Base-by-base conservation (phyloP, 2,888 invertebrate species). In the Melinaea menophilus region DNA sequence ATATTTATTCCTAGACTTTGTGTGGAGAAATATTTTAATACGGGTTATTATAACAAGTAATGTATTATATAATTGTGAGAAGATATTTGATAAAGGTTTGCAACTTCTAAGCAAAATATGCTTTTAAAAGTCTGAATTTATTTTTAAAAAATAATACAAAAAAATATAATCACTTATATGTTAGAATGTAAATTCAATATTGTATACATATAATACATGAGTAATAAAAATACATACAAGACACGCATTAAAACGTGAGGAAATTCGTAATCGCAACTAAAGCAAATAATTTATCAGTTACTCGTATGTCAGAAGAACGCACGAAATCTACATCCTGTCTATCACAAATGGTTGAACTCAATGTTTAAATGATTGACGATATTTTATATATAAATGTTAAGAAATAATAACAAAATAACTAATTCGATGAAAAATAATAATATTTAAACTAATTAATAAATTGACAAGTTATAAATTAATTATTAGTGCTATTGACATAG, bases 241-340 rank as follows among this genome's bases (percentile, higher is more conserved):
- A 22, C 31, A 51, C 51, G 31, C 51, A 51, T 31, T 31, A 51
- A 51, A 31, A 66, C 65, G 67, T 22, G 22, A 71, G 63, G 63
- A 68, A 70, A 71, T 72, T 72, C 68, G 67, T 69, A 70, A 73
- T 67, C 66, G 73, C 68, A 69, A 67, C 66, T 72, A 69, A 74
- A 69, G 77, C 73, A 78, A 83, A 82, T 81, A 82, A 84, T 84
- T 81, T 80, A 84, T 85, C 83, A 84, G 79, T 81, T 79, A 78
- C 22, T 22, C 22, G 22, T 22, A 22, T 75, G 80, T 81, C 81
- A 79, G 75, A 72, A 72, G 72, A 73, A 71, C 67, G 72, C 69
- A 73, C 71, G 75, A 74, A 31, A 22, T 31, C 51, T 31, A 31
- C 22, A 51, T 51, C 51, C 22, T 41, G 37, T 51, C 51, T 51